Evolutionary conservation across 2,113 vertebrate genomes (phyloP).

Genomic region (Phyllostomus hastatus): DNA sequence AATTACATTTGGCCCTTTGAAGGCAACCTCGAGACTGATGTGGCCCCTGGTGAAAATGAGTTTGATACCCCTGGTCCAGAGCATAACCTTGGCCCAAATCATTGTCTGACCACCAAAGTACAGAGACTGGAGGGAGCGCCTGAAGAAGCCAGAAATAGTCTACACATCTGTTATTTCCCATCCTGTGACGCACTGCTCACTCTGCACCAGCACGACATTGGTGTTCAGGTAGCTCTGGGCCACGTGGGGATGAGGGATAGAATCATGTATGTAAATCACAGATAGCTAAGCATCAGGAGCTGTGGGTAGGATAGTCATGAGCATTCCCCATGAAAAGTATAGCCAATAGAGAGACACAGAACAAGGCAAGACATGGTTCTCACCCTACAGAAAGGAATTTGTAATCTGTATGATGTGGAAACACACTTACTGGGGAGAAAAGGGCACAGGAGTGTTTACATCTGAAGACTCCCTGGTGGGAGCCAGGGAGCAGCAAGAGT

Average conservation of each 20-base stretch:
- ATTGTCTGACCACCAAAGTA: background rate
- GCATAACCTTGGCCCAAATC: background rate
- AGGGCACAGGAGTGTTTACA: background rate
- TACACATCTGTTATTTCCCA: background rate
- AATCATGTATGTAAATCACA: background rate
- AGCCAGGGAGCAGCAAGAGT: background rate
- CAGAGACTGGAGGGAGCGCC: no score
- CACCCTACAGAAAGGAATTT: background rate
- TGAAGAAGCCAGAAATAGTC: rapidly evolving
- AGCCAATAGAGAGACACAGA: background rate
- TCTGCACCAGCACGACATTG: background rate
- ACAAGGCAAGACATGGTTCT: background rate
- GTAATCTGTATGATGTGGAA: background rate
- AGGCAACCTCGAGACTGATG: no score
- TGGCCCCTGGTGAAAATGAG: no score
- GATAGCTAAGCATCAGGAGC: background rate
- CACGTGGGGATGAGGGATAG: background rate
- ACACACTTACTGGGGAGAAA: background rate
- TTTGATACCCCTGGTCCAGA: background rate
- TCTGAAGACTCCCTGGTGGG: background rate
- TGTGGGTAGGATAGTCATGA: background rate
- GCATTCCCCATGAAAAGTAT: background rate
- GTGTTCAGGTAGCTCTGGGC: background rate
- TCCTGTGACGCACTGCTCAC: background rate
- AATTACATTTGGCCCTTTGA: no score